A percentile compares a stretch with the other conserved stretches of the same genome.
Conservation (phyloP, 2,888 invertebrate species). For the Chalcosyrphus nemorum region DNA sequence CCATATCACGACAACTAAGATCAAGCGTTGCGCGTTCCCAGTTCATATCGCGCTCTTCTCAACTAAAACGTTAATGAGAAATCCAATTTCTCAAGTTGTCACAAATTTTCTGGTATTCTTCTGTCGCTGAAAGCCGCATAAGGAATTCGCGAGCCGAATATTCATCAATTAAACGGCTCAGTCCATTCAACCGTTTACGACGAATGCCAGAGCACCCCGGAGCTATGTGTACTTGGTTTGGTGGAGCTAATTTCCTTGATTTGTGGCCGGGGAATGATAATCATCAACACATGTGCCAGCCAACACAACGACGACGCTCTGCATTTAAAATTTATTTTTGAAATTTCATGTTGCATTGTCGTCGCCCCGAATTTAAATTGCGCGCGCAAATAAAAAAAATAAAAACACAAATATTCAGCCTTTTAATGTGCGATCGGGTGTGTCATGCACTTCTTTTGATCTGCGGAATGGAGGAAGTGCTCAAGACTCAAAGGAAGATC, state of each 20-base stretch:
- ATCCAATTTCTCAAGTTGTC: constrained; percentile 70
- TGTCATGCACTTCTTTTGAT: constrained; percentile 70
- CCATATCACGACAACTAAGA: not conserved
- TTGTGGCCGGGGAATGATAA: constrained; percentile 68
- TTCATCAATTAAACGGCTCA: constrained; percentile 70
- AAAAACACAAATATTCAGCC: constrained; percentile 14
- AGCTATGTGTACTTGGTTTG: constrained; percentile 9
- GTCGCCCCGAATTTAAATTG: constrained; percentile 65
- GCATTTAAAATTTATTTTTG: constrained; percentile 42
- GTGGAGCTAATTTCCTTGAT: constrained; percentile 68
- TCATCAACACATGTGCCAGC: constrained; percentile 68
- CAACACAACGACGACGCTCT: constrained; percentile 12
- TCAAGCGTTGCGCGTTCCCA: constrained; percentile 19
- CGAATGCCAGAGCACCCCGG: not conserved
- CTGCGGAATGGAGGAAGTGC: constrained; percentile 71
- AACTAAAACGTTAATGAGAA: constrained; percentile 62
- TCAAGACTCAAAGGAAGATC: constrained; percentile 72
- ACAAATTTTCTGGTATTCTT: constrained; percentile 58
- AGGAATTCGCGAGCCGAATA: constrained; percentile 53
- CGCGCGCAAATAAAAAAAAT: constrained; percentile 3
- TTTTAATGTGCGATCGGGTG: constrained; percentile 69
- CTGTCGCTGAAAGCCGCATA: constrained; percentile 34
- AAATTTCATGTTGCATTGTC: constrained; percentile 71
- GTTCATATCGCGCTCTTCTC: constrained; percentile 51
- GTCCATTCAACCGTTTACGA: constrained; percentile 70